A percentile compares a stretch with the other conserved stretches of the same genome.
Evolutionary conservation across 2,888 invertebrate species (phyloP).

Genomic region (Pristionchus japonicus): DNA sequence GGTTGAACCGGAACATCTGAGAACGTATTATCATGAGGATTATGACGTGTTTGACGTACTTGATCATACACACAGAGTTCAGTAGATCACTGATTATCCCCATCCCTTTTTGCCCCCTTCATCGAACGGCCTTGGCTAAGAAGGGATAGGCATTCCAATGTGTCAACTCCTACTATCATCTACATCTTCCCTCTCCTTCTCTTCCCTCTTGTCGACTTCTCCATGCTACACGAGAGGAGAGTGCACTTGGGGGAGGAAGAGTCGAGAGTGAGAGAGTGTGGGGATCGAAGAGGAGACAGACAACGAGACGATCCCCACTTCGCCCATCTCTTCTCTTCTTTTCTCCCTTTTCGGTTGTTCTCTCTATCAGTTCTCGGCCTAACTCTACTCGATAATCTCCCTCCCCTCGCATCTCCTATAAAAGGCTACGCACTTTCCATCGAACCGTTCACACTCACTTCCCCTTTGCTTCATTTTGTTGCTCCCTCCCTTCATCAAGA

Average conservation of each 20-base stretch:
- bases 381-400: neutral
- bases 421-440: neutral
- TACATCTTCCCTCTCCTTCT: neutral
- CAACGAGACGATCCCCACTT: constrained; percentile 7
- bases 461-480: neutral
- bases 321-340: neutral
- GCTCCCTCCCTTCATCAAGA: neutral
- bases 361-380: constrained; percentile 35
- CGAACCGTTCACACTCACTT: constrained; percentile 6
- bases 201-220: too few species aligned
- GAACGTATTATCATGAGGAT: neutral
- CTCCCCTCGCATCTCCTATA: neutral
- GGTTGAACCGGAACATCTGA: too few species aligned
- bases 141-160: neutral
- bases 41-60: neutral
- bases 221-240: too few species aligned
- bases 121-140: neutral
- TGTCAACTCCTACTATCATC: constrained; percentile 26
- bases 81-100: neutral
- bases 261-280: too few species aligned
- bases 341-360: constrained; percentile 24
- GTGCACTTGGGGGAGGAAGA: too few species aligned
- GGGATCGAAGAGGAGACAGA: too few species aligned
- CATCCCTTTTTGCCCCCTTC: neutral
- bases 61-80: neutral